Percentiles rank a stretch among this genome's conserved stretches.
Evolutionary conservation across 2,888 invertebrate species (phyloP).

Genomic region (Machimus atricapillus): DNA sequence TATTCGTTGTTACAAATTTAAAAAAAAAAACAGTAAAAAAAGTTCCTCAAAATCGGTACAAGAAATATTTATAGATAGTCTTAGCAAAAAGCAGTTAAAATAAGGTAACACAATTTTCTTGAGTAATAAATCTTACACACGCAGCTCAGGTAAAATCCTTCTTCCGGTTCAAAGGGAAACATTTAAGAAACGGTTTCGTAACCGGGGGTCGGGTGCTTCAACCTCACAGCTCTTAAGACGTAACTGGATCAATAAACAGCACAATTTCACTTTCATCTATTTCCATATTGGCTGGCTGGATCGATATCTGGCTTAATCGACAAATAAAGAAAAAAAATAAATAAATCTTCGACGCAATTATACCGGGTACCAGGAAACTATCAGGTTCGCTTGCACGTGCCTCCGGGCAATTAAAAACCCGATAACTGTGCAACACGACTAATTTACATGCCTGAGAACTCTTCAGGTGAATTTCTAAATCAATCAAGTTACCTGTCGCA

Average conservation of each 20-base stretch:
- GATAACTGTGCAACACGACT: neutral
- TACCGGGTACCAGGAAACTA: neutral
- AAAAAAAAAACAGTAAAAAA: neutral
- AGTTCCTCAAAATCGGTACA: neutral
- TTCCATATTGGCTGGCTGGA: neutral
- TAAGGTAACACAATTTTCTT: neutral
- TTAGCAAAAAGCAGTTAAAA: neutral
- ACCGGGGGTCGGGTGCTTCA: neutral
- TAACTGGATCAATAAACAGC: neutral
- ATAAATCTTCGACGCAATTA: neutral
- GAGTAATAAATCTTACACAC: neutral
- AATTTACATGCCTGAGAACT: neutral
- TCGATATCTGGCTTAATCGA: neutral
- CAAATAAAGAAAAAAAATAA: neutral
- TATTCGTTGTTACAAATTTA: too few relatives aligned
- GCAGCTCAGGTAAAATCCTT: neutral
- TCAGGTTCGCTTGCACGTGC: neutral
- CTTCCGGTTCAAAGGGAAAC: neutral
- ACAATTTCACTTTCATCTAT: conserved; percentile 18
- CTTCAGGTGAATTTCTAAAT: conserved; percentile 25
- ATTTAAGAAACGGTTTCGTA: neutral
- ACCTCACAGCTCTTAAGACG: neutral
- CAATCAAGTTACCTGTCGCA: conserved; percentile 31
- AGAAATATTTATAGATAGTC: neutral
- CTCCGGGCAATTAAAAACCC: neutral